Evolutionary conservation across 2,888 invertebrate genomes (phyloP).

Genomic region (Acanthococcus lagerstroemiae): DNA sequence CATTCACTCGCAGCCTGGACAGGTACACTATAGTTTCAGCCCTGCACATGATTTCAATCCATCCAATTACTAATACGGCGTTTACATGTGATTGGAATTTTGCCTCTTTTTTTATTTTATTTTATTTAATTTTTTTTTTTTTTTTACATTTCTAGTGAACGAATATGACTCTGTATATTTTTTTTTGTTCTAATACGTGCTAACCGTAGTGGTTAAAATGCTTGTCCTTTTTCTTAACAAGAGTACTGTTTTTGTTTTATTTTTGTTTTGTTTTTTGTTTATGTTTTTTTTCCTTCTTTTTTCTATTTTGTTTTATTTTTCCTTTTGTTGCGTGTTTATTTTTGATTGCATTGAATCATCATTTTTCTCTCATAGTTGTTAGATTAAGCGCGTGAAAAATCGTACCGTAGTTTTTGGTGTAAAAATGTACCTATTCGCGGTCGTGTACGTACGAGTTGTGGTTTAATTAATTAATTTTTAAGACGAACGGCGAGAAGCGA

Average conservation of each 20-base stretch:
- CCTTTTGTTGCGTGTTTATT: not conserved
- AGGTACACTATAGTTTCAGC: slow-evolving; percentile 49
- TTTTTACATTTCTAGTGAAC: not conserved
- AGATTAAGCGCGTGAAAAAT: no score
- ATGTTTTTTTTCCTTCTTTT: slow-evolving; percentile 20
- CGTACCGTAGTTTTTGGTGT: no score
- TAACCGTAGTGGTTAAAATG: slow-evolving; percentile 20
- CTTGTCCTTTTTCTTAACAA: slow-evolving; percentile 2
- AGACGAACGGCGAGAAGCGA: not conserved
- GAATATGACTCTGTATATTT: slow-evolving; percentile 14
- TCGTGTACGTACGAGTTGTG: no score
- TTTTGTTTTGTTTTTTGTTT: slow-evolving; percentile 11
- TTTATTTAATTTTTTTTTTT: not conserved
- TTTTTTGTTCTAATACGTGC: slow-evolving; percentile 13
- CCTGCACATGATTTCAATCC: slow-evolving; percentile 34
- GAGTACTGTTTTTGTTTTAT: slow-evolving; percentile 6
- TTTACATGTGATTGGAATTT: slow-evolving; percentile 20
- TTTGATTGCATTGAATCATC: not conserved
- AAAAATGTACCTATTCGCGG: no score
- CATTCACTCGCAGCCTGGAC: slow-evolving; percentile 83
- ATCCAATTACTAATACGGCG: slow-evolving; percentile 37
- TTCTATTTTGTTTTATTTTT: slow-evolving; percentile 13
- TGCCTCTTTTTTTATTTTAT: slow-evolving; percentile 1
- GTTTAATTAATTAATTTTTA: no score
- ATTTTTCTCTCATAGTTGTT: not conserved